Conservation (phyloP, 2,888 invertebrate genomes). For the Crematogaster levior region DNA sequence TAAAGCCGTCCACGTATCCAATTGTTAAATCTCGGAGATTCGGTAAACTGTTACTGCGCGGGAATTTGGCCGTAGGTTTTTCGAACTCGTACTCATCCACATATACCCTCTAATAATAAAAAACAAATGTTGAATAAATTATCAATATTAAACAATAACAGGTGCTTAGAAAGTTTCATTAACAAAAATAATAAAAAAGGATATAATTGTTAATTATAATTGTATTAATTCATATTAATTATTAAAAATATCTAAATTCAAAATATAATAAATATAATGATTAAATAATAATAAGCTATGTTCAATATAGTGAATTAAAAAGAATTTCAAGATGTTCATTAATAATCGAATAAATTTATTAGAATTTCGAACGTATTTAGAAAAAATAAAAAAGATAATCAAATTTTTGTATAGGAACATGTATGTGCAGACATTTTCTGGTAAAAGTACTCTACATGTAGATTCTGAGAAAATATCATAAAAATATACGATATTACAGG, state of each 20-base stretch:
- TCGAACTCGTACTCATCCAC: slow-evolving; percentile 85
- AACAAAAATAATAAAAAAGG: background rate
- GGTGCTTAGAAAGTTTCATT: background rate
- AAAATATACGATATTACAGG: too few relatives aligned
- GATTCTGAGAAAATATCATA: too few relatives aligned
- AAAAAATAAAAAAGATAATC: background rate
- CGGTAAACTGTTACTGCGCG: slow-evolving; percentile 90
- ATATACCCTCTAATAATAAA: slow-evolving; percentile 90
- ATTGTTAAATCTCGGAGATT: slow-evolving; percentile 88
- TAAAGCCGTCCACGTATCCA: slow-evolving; percentile 70
- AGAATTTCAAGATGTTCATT: background rate
- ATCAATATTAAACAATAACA: background rate
- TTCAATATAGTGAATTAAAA: background rate
- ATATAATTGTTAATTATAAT: background rate
- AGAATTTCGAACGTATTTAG: background rate
- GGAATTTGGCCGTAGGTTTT: slow-evolving; percentile 78
- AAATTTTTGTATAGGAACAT: background rate
- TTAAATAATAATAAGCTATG: background rate
- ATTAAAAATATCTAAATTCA: background rate
- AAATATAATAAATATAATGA: too few relatives aligned
- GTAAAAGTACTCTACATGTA: too few relatives aligned
- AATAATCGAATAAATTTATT: background rate
- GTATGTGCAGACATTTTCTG: background rate
- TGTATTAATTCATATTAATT: background rate
- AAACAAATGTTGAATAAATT: background rate